Evolutionary conservation across 2,797 vertebrate genomes (phyloP).

Genomic region (Sorex maritimensis): DNA sequence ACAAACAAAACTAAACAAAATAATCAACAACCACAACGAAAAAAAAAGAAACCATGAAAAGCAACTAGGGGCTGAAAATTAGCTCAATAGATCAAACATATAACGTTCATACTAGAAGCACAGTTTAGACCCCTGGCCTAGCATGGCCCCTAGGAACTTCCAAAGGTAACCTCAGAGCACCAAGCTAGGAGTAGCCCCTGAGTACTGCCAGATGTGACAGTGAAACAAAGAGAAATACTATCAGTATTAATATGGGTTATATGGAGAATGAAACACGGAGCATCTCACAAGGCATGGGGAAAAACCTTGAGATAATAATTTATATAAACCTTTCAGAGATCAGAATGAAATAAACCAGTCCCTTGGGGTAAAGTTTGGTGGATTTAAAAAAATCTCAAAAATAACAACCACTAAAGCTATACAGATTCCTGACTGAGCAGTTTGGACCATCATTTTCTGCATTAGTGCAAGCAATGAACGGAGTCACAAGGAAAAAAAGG

Average conservation of each 20-base stretch:
- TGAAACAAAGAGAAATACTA: too few relatives aligned
- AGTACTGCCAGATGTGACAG: too few relatives aligned
- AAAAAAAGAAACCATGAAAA: too few relatives aligned
- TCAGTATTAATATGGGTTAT: neutral
- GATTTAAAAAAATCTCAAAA: neutral
- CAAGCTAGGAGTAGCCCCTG: too few relatives aligned
- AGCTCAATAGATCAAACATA: too few relatives aligned
- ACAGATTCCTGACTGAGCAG: slow-evolving; percentile 1
- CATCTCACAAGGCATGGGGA: neutral
- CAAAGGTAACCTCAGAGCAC: too few relatives aligned
- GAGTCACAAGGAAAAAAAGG: neutral
- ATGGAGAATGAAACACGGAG: neutral
- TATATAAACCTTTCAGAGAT: neutral
- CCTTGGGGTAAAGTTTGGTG: neutral
- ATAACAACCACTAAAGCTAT: neutral
- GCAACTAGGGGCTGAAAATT: too few relatives aligned
- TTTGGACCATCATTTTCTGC: slow-evolving; percentile 34
- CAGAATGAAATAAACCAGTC: neutral
- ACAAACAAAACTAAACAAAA: too few relatives aligned
- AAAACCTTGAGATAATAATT: slow-evolving; percentile 8
- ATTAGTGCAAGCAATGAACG: slow-evolving; percentile 31
- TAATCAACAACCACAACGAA: too few relatives aligned
- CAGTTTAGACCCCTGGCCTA: too few relatives aligned
- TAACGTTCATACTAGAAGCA: too few relatives aligned
- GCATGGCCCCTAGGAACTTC: too few relatives aligned